Conservation (phyloP, 2,888 invertebrate species). For the Drosophila tripunctata region DNA sequence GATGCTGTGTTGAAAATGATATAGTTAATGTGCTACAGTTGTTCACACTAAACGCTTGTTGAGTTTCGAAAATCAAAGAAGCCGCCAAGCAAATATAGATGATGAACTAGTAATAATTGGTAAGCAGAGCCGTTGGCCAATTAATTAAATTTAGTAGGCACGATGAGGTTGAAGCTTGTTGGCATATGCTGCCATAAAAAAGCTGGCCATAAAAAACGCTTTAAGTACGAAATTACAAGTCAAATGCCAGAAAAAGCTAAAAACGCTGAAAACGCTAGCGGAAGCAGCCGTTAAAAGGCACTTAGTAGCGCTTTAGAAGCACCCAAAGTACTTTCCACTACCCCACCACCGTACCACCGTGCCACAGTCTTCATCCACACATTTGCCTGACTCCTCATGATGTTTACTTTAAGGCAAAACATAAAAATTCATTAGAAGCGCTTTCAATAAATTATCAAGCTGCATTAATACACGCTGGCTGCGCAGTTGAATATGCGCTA, state of each 20-base stretch:
- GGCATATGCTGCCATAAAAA: conserved; percentile 63
- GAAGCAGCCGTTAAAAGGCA: conserved; percentile 65
- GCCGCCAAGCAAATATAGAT: no score
- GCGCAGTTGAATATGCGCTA: conserved; percentile 69
- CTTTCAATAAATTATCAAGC: conserved; percentile 78
- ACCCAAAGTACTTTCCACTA: conserved; percentile 27
- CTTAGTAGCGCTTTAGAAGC: conserved; percentile 49
- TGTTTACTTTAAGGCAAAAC: conserved; percentile 38
- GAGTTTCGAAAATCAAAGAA: neutral
- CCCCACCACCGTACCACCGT: no score
- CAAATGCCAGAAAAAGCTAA: conserved; percentile 33
- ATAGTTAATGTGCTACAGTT: neutral
- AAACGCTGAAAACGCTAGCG: conserved; percentile 35
- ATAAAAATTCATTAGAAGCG: conserved; percentile 71
- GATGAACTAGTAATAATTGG: conserved; percentile 57
- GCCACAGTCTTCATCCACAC: no score
- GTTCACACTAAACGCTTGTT: neutral
- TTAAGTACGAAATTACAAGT: conserved; percentile 55
- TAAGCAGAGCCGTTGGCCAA: conserved; percentile 57
- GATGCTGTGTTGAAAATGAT: neutral
- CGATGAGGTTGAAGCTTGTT: conserved; percentile 43
- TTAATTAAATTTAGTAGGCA: conserved; percentile 73
- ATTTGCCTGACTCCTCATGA: conserved; percentile 1
- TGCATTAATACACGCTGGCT: conserved; percentile 60
- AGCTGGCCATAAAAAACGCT: conserved; percentile 57